A percentile compares a stretch with the other conserved stretches of the same genome.
Conservation (phyloP, 2,113 vertebrate species). For the Hippopotamus amphibius region DNA sequence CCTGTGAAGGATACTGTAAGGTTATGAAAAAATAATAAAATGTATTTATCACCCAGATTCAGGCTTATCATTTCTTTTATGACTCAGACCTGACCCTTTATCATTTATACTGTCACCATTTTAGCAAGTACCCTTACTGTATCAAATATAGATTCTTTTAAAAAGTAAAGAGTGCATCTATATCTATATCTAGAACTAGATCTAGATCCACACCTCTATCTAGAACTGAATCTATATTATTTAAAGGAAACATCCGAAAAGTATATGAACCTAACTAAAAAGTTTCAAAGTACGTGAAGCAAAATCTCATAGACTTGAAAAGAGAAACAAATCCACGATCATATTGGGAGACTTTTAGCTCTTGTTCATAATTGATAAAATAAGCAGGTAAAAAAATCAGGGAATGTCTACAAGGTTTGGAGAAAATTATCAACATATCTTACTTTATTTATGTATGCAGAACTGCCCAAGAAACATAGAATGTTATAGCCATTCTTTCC, state of each 20-base stretch:
- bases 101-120: background rate
- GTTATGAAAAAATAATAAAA: background rate
- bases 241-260: background rate
- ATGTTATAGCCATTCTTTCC: rapidly evolving
- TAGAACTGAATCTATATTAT: background rate
- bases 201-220: background rate
- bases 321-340: background rate
- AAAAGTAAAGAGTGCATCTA: background rate
- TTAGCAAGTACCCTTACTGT: background rate
- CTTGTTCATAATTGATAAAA: background rate
- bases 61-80: background rate
- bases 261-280: background rate
- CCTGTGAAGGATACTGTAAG: background rate
- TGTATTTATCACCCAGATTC: background rate
- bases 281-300: background rate
- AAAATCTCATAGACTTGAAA: background rate
- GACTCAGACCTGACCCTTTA: background rate
- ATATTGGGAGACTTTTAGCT: background rate
- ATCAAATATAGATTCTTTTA: background rate
- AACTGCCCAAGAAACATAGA: background rate
- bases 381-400: background rate
- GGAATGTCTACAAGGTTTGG: background rate
- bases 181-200: background rate
- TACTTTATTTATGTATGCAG: background rate
- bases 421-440: background rate